Base-by-base conservation (phyloP, 1,140 invertebrate species). In the Drosophila lacertosa region DNA sequence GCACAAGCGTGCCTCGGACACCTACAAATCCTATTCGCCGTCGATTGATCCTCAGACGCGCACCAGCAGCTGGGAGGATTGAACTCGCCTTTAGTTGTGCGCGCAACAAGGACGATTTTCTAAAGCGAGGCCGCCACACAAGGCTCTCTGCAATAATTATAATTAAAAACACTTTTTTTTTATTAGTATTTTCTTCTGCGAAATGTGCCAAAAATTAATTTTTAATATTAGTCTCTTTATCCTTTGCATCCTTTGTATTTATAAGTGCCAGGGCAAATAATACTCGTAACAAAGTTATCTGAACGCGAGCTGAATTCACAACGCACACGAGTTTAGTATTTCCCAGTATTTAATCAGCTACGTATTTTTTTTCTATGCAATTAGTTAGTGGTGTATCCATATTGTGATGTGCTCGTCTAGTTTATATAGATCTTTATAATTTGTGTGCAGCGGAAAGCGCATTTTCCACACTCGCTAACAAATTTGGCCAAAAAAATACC, bases 11-110 rank as follows among this genome's bases (percentile, higher is more conserved):
- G 92, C 93, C 2, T 94, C 94, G n/a, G 93, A 94, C 75, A 94
- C 94, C 2, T 95, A 95, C 90, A 94, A 94, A 89, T 94, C 94
- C 20, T 95, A 94, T 86, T 93, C 94, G 58, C 93, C 94, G 0
- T 92, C 93, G 20, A 93, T 92, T 57, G 93, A 93, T 81, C 90
- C 82, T 11, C 78, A 90, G 72, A 90, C 86, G 82, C 80, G 82
- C 82, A 89, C 92, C 79, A 91, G 91, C 91, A 92, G 92, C 77
- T 92, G 91, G 89, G 91, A 92, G 68, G 90, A 91, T 66, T 91
- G 89, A 86, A 91, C 77, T 16, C 62, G 63, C 10, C 54, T 91
- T 40, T 91, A 74, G 51, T 1, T 6, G 11, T 29, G 6, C 20
- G 6, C 20, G 18, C 42, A 3, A 22, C 2, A 7, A 5, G n/a